Evolutionary conservation across 2,888 invertebrate species (phyloP), one percentile per base, ranked within the genome.

Genomic region (Lapara coniferarum): DNA sequence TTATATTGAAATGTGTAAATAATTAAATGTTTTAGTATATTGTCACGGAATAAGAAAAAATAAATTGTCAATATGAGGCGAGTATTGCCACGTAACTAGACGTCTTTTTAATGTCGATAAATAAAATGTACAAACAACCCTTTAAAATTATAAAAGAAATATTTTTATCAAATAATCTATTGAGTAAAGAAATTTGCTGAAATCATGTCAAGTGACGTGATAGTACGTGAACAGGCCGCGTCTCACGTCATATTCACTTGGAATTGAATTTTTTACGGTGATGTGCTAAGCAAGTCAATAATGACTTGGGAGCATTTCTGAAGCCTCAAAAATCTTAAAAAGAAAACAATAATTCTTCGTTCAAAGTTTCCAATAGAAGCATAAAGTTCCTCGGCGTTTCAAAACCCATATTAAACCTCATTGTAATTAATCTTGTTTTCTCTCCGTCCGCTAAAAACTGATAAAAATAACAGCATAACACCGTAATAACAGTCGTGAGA

Each of bases 401-500:
- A 37, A 7, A 37, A 37, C 5, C 37, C 37, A 37, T 37, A 8
- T 37, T 37, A 37, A 37, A 37, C 25, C 25, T 25, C 8, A 37
- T 37, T 37, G 37, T 37, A 37, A 1, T 4, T 37, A 37, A 4
- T 37, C 37, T 37, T 37, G 37, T 37, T 37, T 37, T 37, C 37
- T 37, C 7, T 37, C 37, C 37, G 37, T 37, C 37, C 37, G 37
- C 37, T 2, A 51, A 51, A 51, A 25, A 25, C 25, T 25, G 25
- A 51, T 51, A 13, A 51, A 51, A 12, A 16, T n/a, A n/a, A 46
- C 44, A 63, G 59, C 63, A 63, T 19, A 63, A 63, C 63, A 6
- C 59, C 49, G 19, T 63, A 10, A 49, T 14, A 30, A 16, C 16
- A 85, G 80, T 85, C 82, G n/a, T 86, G 84, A 84, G 84, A 83